Conservation (phyloP, 2,888 invertebrate genomes). For the Uloborus plumipes region DNA sequence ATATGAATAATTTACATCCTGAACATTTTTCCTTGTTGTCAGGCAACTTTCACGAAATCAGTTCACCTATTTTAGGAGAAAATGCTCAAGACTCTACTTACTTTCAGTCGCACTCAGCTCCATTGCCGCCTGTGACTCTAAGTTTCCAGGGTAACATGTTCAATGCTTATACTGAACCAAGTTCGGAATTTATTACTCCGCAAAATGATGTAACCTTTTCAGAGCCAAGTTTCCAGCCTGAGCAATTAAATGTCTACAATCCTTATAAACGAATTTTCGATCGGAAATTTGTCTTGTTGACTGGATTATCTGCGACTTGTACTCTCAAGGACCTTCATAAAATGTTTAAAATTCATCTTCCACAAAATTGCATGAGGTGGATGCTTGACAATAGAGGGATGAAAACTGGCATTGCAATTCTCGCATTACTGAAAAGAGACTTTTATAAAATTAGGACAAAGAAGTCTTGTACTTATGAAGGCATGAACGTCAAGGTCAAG, state of each 20-base stretch:
- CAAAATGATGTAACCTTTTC: not conserved
- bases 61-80: no score
- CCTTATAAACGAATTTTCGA: no score
- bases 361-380: slow-evolving; percentile 19
- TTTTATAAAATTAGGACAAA: slow-evolving; percentile 24
- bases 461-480: slow-evolving; percentile 12
- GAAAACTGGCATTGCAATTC: slow-evolving; percentile 26
- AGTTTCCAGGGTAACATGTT: no score
- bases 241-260: no score
- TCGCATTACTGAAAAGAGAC: slow-evolving; percentile 33
- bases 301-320: slow-evolving; percentile 30
- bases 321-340: slow-evolving; percentile 19
- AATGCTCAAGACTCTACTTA: no score
- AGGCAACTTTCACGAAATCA: no score
- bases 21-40: no score
- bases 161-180: no score
- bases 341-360: slow-evolving; percentile 34
- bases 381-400: slow-evolving; percentile 21
- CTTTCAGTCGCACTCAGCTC: no score
- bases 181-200: not conserved
- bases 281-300: not conserved
- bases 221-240: not conserved
- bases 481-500: not conserved
- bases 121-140: no score
- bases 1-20: no score